Evolutionary conservation across 2,888 invertebrate species (phyloP).

Genomic region (Bimastos eiseni): DNA sequence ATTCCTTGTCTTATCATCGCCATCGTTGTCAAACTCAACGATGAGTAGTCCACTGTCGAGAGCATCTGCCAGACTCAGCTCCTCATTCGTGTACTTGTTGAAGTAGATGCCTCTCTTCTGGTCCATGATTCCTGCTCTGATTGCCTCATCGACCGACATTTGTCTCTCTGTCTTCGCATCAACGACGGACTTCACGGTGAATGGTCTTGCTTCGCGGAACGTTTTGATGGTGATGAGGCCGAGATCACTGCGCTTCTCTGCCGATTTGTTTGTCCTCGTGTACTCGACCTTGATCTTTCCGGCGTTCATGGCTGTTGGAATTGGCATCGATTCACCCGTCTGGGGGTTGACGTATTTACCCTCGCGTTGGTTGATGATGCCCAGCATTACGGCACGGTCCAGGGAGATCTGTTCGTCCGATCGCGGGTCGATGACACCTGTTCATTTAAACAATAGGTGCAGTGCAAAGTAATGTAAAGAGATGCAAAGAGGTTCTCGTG

Average conservation of each 20-base stretch:
- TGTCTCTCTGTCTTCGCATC: constrained; percentile 29
- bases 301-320: constrained; percentile 57
- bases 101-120: constrained; percentile 40
- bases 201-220: constrained; percentile 51
- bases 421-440: constrained; percentile 40
- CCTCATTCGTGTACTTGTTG: constrained; percentile 34
- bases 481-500: too few relatives aligned
- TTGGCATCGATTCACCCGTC: constrained; percentile 45
- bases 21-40: constrained; percentile 44
- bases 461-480: too few relatives aligned
- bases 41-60: constrained; percentile 43
- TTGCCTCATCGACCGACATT: constrained; percentile 26
- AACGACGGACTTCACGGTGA: constrained; percentile 43
- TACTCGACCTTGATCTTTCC: constrained; percentile 53
- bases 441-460: neutral
- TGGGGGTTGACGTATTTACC: constrained; percentile 43
- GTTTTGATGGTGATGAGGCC: constrained; percentile 59
- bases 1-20: neutral
- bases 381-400: constrained; percentile 41
- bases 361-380: constrained; percentile 41
- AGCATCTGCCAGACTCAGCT: constrained; percentile 44
- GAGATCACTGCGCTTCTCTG: constrained; percentile 56
- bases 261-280: constrained; percentile 53
- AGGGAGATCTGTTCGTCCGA: constrained; percentile 40
- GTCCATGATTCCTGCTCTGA: constrained; percentile 33